Evolutionary conservation across 1,140 invertebrate species (phyloP).

Genomic region (Stegodyphus dumicola): DNA sequence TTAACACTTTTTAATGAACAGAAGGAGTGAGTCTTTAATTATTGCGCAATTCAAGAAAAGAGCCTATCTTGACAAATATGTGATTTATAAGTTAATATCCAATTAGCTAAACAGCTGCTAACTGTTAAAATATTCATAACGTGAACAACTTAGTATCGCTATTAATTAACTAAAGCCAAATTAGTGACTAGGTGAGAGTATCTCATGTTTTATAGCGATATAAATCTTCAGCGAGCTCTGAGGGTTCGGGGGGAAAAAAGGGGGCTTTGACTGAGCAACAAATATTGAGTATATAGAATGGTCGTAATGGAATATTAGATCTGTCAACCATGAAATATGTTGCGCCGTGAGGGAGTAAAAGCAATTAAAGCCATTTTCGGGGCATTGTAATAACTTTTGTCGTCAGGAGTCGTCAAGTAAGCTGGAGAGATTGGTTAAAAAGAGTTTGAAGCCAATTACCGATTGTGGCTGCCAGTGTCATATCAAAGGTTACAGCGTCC

Average conservation of each 20-base stretch:
- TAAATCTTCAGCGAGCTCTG: constrained; percentile 25
- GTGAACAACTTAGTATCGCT: background rate
- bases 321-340: constrained; percentile 39
- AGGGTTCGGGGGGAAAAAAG: background rate
- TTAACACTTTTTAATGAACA: too few species aligned
- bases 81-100: background rate
- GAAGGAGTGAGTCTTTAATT: too few species aligned
- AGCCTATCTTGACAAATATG: too few species aligned
- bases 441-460: constrained; percentile 22
- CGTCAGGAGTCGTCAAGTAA: constrained; percentile 8
- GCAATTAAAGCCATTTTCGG: constrained; percentile 20
- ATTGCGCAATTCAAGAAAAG: too few species aligned
- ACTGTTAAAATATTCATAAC: constrained; percentile 19
- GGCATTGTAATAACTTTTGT: constrained; percentile 29
- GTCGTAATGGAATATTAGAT: constrained; percentile 30
- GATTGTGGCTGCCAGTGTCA: constrained; percentile 22
- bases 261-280: background rate
- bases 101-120: background rate
- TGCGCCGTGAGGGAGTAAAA: constrained; percentile 3
- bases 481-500: constrained; percentile 24
- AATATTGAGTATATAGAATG: constrained; percentile 14
- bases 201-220: constrained; percentile 1
- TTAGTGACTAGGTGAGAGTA: constrained; percentile 26
- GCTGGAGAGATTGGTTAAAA: constrained; percentile 4
- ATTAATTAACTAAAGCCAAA: constrained; percentile 26